Conservation (phyloP, 2,113 vertebrate species). For the Mobula hypostoma region DNA sequence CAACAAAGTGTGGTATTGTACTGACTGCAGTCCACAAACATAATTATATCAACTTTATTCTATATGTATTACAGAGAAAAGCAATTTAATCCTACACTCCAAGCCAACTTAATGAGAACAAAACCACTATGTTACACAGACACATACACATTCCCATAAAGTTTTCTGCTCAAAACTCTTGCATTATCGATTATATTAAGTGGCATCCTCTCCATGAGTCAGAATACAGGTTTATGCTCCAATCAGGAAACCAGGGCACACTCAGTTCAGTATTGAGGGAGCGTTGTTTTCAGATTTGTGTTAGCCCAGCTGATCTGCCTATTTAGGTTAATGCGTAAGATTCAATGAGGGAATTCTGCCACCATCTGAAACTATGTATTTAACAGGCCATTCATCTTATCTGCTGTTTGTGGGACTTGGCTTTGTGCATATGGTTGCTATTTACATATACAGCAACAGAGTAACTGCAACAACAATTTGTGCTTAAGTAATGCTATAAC, state of each 20-base stretch:
- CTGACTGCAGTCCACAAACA: not conserved
- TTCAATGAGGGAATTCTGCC: not conserved
- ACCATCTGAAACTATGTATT: not conserved
- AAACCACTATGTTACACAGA: no score
- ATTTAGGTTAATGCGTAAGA: not conserved
- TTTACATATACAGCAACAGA: conserved; percentile 23
- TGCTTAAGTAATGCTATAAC: not conserved
- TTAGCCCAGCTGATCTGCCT: not conserved
- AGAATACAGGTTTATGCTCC: not conserved
- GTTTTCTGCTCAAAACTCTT: not conserved
- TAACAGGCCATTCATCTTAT: not conserved
- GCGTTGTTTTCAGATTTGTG: not conserved
- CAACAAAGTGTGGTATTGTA: not conserved
- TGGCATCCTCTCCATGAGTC: not conserved
- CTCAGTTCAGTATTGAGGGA: not conserved
- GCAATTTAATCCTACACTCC: not conserved
- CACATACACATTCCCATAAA: not conserved
- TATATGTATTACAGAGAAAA: not conserved
- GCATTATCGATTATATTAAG: not conserved
- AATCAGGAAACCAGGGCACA: not conserved
- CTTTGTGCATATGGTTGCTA: conserved; percentile 14
- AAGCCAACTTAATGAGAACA: not conserved
- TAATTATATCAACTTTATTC: not conserved
- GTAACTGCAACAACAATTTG: not conserved
- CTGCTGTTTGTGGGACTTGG: not conserved